Evolutionary conservation across 2,888 invertebrate species (phyloP), one percentile per base, ranked within the genome.

Genomic region (Kuschelorhynchus macadamiae): DNA sequence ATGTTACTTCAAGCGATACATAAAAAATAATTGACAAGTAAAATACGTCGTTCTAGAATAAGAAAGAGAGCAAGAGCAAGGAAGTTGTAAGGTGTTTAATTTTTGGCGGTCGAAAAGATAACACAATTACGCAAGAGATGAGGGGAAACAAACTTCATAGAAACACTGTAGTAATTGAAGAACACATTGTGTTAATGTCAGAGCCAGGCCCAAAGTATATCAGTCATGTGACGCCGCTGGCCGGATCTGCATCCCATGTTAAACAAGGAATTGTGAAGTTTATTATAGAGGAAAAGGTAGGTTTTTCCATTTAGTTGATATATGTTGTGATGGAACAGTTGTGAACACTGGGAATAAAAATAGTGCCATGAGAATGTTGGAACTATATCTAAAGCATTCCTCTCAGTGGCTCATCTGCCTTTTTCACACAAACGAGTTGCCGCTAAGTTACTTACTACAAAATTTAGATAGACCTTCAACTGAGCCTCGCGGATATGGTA

Each of bases 181-280:
- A 25, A 25, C 25, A 25, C 25, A 25, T 25, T 25, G 25, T 3
- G 25, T 3, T 25, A 46, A 11, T n/a, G 20, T 46, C 46, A 46
- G 46, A 46, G 46, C 4, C 46, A 46, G 46, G 14, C 46, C 14
- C 46, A 46, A 46, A 46, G 20, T 46, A 55, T 55, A 55, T 55
- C 4, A 12, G 55, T 5, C 55, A 55, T 55, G 55, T 55, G 55
- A 52, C 55, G 12, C 55, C 36, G 55, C 47, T 47, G 44, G 7
- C 25, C 25, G 25, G 25, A 25, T 25, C 25, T 25, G 25, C 25
- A 25, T 25, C 25, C 25, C 25, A 25, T 55, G 47, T 55, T 55
- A 55, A 55, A 55, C 55, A 55, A 55, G 44, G 14, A 41, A 55
- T 55, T 55, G 55, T 52, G 42, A 47, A 55, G 39, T 50, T 55